Base-by-base conservation (phyloP, 1,140 invertebrate species). In the Wiebesia pumilae region DNA sequence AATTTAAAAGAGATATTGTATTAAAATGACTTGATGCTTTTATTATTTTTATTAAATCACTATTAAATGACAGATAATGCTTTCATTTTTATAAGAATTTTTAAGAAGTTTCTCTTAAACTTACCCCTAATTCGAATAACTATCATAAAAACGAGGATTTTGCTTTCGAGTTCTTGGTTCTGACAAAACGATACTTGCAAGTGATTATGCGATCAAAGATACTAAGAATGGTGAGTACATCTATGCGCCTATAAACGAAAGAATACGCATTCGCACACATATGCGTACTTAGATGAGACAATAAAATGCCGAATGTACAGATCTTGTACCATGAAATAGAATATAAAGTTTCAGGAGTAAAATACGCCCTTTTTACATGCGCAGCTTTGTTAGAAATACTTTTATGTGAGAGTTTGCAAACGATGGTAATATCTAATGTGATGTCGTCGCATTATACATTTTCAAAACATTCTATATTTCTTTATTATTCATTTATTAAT, bases 261-360 rank as follows among this genome's bases (percentile, higher is more conserved):
- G n/a, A 73, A 38, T n/a, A 16, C 4, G 4, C 12, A 47, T 30
- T 3, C 9, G 30, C 27, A 51, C 21, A 47, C 40, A 14, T 4
- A 27, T 24, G 38, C 38, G 24, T 27, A 43, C 27, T 16, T 24
- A 51, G 33, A 75, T 78, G 40, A 47, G 38, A 75, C 43, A 75
- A 75, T 75, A 75, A 75, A 75, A 27, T 0, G 9, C 35, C 21
- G 38, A 67, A 9, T 24, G 62, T 16, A 69, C 67, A 83, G 84
- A 78, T 33, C 47, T 16, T 65, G 65, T 81, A 54, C 65, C 84
- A 69, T 47, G 78, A 85, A 85, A 85, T 81, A 33, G 78, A 85
- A 85, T 81, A 85, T 81, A 71, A 85, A 81, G 75, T 85, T 73
- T 33, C 19, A 2, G 38, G 16, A 16, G 33, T 69, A 81, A 83